Evolutionary conservation across 2,888 invertebrate species (phyloP), one percentile per base, ranked within the genome.

Genomic region (Drosophila borborema): DNA sequence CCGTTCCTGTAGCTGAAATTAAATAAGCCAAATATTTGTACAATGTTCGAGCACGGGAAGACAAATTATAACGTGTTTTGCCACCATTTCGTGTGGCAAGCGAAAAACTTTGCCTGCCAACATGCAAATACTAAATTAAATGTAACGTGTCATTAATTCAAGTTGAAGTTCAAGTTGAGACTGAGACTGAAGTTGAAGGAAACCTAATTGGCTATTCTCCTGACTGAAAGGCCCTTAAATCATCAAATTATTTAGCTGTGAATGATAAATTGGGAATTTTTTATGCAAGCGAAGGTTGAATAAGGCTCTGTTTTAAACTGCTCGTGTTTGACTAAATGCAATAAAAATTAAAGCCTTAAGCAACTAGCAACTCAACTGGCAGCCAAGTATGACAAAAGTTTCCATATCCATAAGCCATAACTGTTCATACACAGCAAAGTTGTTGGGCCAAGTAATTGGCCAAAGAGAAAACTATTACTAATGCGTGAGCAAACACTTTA

Each of bases 111-210:
- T 66, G 18, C 14, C 77, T 63, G 66, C 67, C 56, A 20, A 62
- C 82, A 79, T 75, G 86, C 81, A 68, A 80, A 72, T 53, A 38
- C 10, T 18, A 65, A 64, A 31, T 49, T 41, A 64, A 72, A 69
- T 31, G 41, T 34, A 43, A 72, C 36, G 56, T 74, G 63, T 48
- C 41, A 43, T 66, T 75, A 64, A 51, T 56, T 60, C 16, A 49
- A 71, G 70, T 64, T 80, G 49, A 73, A 80, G 69, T 66, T 83
- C 60, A 72, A 51, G 63, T 36, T 36, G 10, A 31, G 16, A n/a
- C 31, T 36, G n/a, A n/a, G 8, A 23, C 14, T 41, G 28, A 48
- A 49, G 49, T 49, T 53, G 36, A 53, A 53, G 53, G 36, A 6
- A 18, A 7, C 1, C 31, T 7, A 31, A 18, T n/a, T 31, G n/a